A percentile compares a stretch with the other conserved stretches of the same genome.
phyloP scores from a whole-genome alignment of 1,140 invertebrate species.

The Bradysia coprophila region DNA sequence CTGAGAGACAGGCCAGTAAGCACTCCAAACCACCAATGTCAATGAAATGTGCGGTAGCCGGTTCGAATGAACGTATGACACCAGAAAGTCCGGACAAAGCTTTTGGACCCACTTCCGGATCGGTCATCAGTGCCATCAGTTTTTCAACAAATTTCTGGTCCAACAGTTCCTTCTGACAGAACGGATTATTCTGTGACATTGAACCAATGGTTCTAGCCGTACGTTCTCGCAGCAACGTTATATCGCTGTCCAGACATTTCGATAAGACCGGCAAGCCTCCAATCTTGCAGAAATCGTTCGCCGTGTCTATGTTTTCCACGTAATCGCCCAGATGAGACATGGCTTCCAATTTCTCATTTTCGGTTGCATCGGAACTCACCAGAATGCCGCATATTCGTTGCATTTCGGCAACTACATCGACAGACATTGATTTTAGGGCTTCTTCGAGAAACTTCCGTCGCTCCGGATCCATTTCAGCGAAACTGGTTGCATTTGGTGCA shows the following conservation, averaged over 20 bases:
- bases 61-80: constrained; percentile 17
- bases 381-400: constrained; percentile 27
- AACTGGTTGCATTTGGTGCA: background rate
- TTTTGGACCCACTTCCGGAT: constrained; percentile 17
- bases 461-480: constrained; percentile 7
- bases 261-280: constrained; percentile 35
- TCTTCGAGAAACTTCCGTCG: constrained; percentile 30
- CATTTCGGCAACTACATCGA: constrained; percentile 31
- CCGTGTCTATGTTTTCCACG: constrained; percentile 35
- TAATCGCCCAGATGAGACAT: constrained; percentile 30
- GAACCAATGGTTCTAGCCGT: constrained; percentile 37
- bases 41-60: constrained; percentile 4
- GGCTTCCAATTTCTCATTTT: constrained; percentile 26
- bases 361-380: constrained; percentile 15
- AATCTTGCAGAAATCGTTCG: constrained; percentile 45
- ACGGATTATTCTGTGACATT: constrained; percentile 43
- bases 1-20: constrained; percentile 5
- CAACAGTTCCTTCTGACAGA: constrained; percentile 35
- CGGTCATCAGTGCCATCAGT: constrained; percentile 29
- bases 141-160: constrained; percentile 28
- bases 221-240: constrained; percentile 28
- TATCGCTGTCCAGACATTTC: constrained; percentile 27
- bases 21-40: constrained; percentile 5
- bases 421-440: constrained; percentile 29
- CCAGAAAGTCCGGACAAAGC: constrained; percentile 41